Percentiles rank a stretch among this genome's conserved stretches.
Evolutionary conservation across 1,140 invertebrate genomes (phyloP).

Genomic region (Zaprionus camerounensis): DNA sequence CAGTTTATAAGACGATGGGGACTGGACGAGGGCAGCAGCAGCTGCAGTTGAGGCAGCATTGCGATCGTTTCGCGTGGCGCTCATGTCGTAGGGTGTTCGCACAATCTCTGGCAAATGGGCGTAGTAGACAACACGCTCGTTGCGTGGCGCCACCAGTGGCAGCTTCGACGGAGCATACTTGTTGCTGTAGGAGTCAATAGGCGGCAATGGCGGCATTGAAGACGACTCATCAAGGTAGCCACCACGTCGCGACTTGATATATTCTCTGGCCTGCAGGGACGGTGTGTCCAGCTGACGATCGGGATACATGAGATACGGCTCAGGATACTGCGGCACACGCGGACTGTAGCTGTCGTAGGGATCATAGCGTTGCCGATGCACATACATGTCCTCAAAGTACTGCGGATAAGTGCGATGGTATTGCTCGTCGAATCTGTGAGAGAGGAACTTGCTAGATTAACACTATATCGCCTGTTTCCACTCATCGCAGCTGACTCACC

Average conservation of each 20-base stretch:
- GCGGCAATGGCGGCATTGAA: slow-evolving; percentile 14
- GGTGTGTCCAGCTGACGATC: slow-evolving; percentile 77
- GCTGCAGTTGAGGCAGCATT: slow-evolving; percentile 31
- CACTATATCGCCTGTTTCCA: no score
- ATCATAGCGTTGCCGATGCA: slow-evolving; percentile 74
- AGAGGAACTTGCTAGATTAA: no score
- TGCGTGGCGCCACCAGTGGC: slow-evolving; percentile 43
- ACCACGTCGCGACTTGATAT: slow-evolving; percentile 57
- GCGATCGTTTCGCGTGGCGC: slow-evolving; percentile 36
- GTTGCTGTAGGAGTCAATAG: slow-evolving; percentile 48
- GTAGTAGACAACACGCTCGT: slow-evolving; percentile 85
- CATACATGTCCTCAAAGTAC: slow-evolving; percentile 78
- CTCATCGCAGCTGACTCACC: slow-evolving; percentile 43
- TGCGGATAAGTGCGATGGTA: slow-evolving; percentile 77
- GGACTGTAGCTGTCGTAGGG: slow-evolving; percentile 83
- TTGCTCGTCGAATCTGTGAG: slow-evolving; percentile 71
- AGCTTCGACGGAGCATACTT: slow-evolving; percentile 61
- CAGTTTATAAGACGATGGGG: slow-evolving; percentile 35
- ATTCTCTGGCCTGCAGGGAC: slow-evolving; percentile 50
- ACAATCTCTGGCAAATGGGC: slow-evolving; percentile 85
- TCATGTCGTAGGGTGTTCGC: slow-evolving; percentile 74
- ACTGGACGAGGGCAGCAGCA: slow-evolving; percentile 3
- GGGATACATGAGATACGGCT: slow-evolving; percentile 79
- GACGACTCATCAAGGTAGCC: slow-evolving; percentile 58
- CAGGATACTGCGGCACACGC: slow-evolving; percentile 73